Evolutionary conservation across 2,888 invertebrate genomes (phyloP).

Genomic region (Scaeva pyrastri): DNA sequence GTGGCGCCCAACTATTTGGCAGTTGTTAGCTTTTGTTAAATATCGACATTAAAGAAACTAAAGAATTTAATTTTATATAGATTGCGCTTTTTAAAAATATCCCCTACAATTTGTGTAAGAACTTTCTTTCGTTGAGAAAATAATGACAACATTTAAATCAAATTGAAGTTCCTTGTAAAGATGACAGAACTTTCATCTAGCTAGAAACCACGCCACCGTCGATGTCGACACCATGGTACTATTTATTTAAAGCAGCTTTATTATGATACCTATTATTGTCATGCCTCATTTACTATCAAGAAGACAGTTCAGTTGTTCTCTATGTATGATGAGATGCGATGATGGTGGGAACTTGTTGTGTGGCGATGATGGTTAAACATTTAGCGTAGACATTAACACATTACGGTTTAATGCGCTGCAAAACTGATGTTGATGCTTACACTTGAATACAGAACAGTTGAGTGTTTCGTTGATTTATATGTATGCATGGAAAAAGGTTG

Average conservation of each 20-base stretch:
- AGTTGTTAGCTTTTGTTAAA: too few relatives aligned
- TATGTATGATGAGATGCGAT: too few relatives aligned
- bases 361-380: background rate
- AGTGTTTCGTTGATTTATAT: background rate
- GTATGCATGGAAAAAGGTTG: background rate
- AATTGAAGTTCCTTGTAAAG: too few relatives aligned
- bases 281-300: background rate
- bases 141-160: background rate
- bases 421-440: background rate
- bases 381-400: slow-evolving; percentile 4
- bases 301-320: background rate
- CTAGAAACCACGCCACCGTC: too few relatives aligned
- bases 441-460: background rate
- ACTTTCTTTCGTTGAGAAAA: background rate
- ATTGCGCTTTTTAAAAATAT: too few relatives aligned
- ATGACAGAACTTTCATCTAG: too few relatives aligned
- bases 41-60: too few relatives aligned
- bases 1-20: slow-evolving; percentile 5
- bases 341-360: background rate
- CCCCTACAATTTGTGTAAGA: too few relatives aligned
- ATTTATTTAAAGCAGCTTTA: background rate
- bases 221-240: too few relatives aligned
- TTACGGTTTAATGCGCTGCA: background rate
- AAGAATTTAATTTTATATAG: too few relatives aligned
- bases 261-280: background rate